Evolutionary conservation across 2,797 vertebrate genomes (phyloP).

Genomic region (Megalops cyprinoides): DNA sequence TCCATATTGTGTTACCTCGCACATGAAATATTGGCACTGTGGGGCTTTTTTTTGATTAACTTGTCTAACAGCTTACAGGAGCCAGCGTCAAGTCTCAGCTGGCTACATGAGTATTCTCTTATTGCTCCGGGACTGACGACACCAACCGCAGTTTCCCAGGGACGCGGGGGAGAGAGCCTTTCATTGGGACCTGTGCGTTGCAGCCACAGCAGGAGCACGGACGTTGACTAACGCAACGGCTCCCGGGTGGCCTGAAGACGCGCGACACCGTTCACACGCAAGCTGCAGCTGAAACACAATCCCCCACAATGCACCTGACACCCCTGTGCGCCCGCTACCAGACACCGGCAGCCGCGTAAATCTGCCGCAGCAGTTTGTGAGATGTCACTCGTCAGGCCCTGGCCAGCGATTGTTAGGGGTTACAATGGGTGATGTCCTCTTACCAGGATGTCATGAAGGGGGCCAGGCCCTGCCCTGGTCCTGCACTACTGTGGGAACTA

Average conservation of each 20-base stretch:
- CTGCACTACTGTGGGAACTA: neutral
- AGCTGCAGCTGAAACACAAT: neutral
- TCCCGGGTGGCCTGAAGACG: no score
- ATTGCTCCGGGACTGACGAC: neutral
- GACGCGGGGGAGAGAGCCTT: neutral
- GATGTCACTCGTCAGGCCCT: neutral
- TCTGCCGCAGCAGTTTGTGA: constrained; percentile 5
- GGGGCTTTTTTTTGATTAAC: constrained; percentile 6
- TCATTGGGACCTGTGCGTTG: neutral
- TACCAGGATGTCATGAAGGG: neutral
- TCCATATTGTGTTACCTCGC: constrained; percentile 6
- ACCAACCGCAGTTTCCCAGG: neutral
- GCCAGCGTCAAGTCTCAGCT: constrained; percentile 6
- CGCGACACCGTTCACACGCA: no score
- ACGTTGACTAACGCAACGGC: neutral
- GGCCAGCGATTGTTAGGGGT: neutral
- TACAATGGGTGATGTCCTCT: neutral
- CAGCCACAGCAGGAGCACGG: neutral
- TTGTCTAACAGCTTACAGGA: constrained; percentile 13
- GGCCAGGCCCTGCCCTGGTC: no score
- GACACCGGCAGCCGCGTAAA: neutral
- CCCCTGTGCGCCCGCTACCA: neutral
- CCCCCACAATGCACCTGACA: neutral
- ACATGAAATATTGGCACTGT: neutral
- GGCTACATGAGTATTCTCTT: neutral